Evolutionary conservation across 2,113 vertebrate species (phyloP).

Genomic region (Panurus biarmicus): DNA sequence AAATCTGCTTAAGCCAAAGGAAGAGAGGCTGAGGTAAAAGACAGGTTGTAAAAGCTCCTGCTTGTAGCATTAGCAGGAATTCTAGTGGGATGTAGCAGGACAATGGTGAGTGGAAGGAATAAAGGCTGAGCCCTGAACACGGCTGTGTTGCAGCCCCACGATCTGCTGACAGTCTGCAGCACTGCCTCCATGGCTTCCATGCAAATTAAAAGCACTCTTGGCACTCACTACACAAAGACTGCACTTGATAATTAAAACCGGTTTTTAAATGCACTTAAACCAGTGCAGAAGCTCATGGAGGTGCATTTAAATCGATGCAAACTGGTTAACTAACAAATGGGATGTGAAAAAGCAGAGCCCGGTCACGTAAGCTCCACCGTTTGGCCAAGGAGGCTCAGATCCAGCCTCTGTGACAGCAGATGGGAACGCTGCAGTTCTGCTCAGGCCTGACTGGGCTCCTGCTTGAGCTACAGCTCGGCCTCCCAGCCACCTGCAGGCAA

Average conservation of each 20-base stretch:
- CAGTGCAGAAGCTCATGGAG: not conserved
- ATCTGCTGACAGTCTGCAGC: not conserved
- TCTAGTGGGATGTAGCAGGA: not conserved
- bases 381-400: not conserved
- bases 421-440: not conserved
- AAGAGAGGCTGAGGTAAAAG: not conserved
- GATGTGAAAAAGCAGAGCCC: not conserved
- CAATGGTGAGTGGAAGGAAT: not conserved
- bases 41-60: not conserved
- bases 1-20: not conserved
- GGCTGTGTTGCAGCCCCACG: not conserved
- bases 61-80: not conserved
- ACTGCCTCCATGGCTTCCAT: not conserved
- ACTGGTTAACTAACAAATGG: not conserved
- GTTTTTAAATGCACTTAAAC: not conserved
- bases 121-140: not conserved
- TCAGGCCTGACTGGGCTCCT: not conserved
- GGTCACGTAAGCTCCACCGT: not conserved
- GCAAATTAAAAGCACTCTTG: not conserved
- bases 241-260: conserved; percentile 17
- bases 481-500: not conserved
- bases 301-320: not conserved
- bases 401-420: not conserved
- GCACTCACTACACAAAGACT: not conserved
- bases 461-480: not conserved